Conservation (phyloP, 2,888 invertebrate genomes). For the Diabrotica balteata region DNA sequence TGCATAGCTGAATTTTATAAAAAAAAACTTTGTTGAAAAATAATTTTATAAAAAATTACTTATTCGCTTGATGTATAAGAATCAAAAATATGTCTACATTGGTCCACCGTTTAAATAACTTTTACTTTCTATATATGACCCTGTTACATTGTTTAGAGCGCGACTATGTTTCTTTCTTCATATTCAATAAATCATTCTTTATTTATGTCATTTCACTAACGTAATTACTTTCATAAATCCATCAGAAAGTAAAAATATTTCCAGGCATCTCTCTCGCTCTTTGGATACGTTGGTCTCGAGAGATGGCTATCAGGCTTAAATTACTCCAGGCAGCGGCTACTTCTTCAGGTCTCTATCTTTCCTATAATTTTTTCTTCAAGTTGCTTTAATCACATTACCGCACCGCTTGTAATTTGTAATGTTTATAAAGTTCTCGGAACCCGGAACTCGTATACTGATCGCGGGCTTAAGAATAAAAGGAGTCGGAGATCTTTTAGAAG, state of each 20-base stretch:
- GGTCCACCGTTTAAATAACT: no score
- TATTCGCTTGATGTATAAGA: no score
- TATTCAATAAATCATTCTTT: slow-evolving; percentile 50
- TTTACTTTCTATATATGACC: no score
- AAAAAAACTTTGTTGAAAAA: no score
- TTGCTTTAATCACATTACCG: slow-evolving; percentile 32
- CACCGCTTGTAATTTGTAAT: slow-evolving; percentile 32
- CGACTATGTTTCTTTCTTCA: slow-evolving; percentile 21
- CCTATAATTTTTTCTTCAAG: slow-evolving; percentile 25
- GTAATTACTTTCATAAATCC: slow-evolving; percentile 57
- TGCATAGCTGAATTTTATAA: no score
- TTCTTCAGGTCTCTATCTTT: slow-evolving; percentile 27
- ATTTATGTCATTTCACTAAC: slow-evolving; percentile 55
- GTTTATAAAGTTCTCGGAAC: slow-evolving; percentile 13
- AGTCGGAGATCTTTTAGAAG: no score
- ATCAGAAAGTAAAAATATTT: slow-evolving; percentile 52
- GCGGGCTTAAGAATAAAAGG: not conserved
- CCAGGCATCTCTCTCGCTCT: slow-evolving; percentile 33
- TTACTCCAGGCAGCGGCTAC: slow-evolving; percentile 30
- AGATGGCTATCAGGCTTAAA: slow-evolving; percentile 49
- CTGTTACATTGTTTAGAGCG: not conserved
- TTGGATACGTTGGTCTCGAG: slow-evolving; percentile 37
- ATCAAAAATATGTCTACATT: no score
- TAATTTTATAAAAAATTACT: no score
- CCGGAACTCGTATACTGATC: not conserved